A percentile compares a stretch with the other conserved stretches of the same genome.
phyloP scores from a whole-genome alignment of 2,797 vertebrate genomes.

The Passerculus sandwichensis region DNA sequence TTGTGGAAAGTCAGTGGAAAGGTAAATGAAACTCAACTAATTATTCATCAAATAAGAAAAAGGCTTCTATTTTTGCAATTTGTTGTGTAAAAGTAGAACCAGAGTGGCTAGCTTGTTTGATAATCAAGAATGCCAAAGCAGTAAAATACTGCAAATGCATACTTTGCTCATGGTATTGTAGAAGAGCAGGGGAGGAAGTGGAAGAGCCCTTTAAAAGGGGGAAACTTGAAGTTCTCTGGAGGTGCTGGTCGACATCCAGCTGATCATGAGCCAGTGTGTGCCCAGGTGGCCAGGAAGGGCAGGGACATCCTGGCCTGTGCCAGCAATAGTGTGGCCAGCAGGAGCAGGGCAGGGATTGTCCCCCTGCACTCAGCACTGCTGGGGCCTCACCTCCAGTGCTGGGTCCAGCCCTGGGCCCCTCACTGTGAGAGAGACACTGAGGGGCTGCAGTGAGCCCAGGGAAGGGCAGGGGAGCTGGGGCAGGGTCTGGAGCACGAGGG shows the following conservation, averaged over 20 bases:
- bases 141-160: not conserved
- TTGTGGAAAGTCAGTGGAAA: conserved; percentile 98
- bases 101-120: not conserved
- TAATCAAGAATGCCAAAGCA: not conserved
- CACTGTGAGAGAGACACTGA: no score
- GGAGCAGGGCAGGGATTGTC: not conserved
- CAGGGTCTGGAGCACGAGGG: not conserved
- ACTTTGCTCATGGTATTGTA: not conserved
- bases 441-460: no score
- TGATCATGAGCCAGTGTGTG: accelerated
- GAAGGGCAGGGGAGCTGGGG: not conserved
- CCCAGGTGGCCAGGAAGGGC: not conserved
- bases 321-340: not conserved
- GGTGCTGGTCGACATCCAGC: not conserved
- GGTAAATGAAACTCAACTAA: conserved; percentile 74
- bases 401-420: not conserved
- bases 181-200: not conserved
- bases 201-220: not conserved
- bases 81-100: not conserved
- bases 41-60: not conserved
- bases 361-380: not conserved
- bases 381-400: not conserved
- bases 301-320: not conserved
- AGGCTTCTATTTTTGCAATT: not conserved
- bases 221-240: not conserved